These are phyloP conservation scores for Drosophila ogumai DNA, from an alignment of 1,140 invertebrate species.

Conservation along the genomic window DNA sequence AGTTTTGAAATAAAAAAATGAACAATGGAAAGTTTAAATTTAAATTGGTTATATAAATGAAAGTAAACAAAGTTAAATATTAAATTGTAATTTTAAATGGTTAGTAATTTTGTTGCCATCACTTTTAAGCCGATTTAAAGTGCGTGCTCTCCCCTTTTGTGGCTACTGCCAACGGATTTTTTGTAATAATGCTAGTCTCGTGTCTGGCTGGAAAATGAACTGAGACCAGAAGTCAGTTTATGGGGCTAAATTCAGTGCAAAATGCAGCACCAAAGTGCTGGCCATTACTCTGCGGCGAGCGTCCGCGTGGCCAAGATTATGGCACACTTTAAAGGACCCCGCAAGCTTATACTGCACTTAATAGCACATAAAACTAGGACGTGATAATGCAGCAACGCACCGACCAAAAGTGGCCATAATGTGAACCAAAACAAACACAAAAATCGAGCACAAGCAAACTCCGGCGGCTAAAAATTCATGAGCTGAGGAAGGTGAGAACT, in stretches of 20 bases:
- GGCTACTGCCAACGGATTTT: slow-evolving; percentile 55
- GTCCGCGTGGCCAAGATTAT: slow-evolving; percentile 58
- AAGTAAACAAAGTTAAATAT: background rate
- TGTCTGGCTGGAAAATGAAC: slow-evolving; percentile 21
- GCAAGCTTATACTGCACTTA: slow-evolving; percentile 78
- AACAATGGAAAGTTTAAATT: background rate
- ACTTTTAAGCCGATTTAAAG: slow-evolving; percentile 2
- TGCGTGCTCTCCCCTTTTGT: slow-evolving; percentile 17
- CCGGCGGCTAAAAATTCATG: slow-evolving; percentile 34
- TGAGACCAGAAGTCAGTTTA: slow-evolving; percentile 49
- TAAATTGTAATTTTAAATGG: background rate
- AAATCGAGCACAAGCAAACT: slow-evolving; percentile 3
- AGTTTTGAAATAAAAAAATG: background rate
- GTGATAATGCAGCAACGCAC: slow-evolving; percentile 81
- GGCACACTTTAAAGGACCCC: slow-evolving; percentile 73
- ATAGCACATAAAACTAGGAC: slow-evolving; percentile 78
- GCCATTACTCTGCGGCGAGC: slow-evolving; percentile 23
- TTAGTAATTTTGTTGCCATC: background rate
- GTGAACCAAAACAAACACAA: slow-evolving; percentile 31
- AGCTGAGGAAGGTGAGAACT: slow-evolving; percentile 5
- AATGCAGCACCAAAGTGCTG: slow-evolving; percentile 58
- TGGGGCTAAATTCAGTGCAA: slow-evolving; percentile 45
- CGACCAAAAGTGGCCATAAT: slow-evolving; percentile 65
- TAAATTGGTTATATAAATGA: background rate
- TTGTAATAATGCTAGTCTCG: slow-evolving; percentile 14